These are phyloP conservation scores for Hippasteria phrygiana DNA, from an alignment of 53 echinoderm and acorn worm genomes.

Conservation along the genomic window DNA sequence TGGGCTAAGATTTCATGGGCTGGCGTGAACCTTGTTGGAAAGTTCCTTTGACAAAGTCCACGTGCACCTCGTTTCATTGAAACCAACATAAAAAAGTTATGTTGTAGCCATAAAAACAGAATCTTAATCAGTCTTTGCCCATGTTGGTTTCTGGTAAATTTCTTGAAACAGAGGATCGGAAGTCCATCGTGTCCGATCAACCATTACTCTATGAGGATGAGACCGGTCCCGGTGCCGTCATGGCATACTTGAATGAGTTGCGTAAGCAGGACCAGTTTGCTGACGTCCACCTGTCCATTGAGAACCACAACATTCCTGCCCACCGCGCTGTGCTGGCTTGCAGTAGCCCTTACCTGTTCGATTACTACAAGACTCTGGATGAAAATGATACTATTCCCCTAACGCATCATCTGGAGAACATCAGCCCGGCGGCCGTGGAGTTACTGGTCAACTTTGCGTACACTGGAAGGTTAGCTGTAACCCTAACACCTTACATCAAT, in stretches of 20 bases:
- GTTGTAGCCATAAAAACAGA: neutral
- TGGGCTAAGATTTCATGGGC: neutral
- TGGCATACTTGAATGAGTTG: slow-evolving; percentile 89
- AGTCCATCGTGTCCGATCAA: slow-evolving; percentile 43
- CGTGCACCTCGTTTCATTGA: too few species aligned
- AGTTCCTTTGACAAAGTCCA: too few species aligned
- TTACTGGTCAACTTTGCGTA: slow-evolving; percentile 96
- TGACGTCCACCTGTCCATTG: slow-evolving; percentile 82
- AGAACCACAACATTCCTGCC: slow-evolving; percentile 90
- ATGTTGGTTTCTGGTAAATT: too few species aligned
- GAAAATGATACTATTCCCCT: slow-evolving; percentile 48
- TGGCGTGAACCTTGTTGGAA: neutral
- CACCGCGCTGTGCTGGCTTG: slow-evolving; percentile 95
- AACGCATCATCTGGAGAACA: slow-evolving; percentile 69
- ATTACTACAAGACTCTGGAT: slow-evolving; percentile 62
- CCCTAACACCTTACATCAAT: neutral
- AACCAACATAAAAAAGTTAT: too few species aligned
- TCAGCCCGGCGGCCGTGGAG: slow-evolving; percentile 81
- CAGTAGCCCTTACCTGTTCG: slow-evolving; percentile 87
- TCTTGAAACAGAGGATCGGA: slow-evolving; percentile 45
- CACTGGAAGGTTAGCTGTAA: slow-evolving; percentile 78
- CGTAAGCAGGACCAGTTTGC: slow-evolving; percentile 92
- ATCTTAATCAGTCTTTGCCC: too few species aligned
- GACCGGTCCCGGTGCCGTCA: slow-evolving; percentile 76
- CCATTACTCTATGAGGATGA: slow-evolving; percentile 75